Base-by-base conservation (phyloP, 2,888 invertebrate species). In the Euplagia quadripunctaria region DNA sequence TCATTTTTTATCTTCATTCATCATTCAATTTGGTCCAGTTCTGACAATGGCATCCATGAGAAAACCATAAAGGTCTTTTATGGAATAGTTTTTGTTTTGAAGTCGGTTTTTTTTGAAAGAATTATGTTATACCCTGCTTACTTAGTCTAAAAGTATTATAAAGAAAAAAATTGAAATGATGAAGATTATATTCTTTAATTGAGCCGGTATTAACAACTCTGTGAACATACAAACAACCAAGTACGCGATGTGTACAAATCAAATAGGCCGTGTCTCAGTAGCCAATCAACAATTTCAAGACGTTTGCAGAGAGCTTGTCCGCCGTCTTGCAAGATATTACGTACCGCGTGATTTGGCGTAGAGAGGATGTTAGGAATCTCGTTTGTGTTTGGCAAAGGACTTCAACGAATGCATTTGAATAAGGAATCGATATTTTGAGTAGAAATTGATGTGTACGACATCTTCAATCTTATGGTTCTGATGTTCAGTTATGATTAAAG, bases 251-350 rank as follows among this genome's bases (percentile, higher is more conserved):
- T 92, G 92, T 92, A 92, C 93, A 94, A 94, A 94, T 94, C 94
- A 94, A 94, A 93, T 88, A 91, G 91, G 89, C 91, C 86, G 88
- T 89, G 90, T 92, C 92, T 91, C 92, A 88, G 89, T 88, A 87
- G 88, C 88, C 92, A 93, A 94, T 94, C 94, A 94, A 93, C 93
- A 94, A 93, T 93, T 93, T 93, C 89, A 94, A 94, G 94, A 94
- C 91, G 93, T 93, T 94, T 93, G 94, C 90, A 75, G 82, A 82
- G 74, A 82, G 78, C 49, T 79, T 84, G 88, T 86, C 87, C 82
- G 85, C 84, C 73, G 82, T 83, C 82, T 83, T 76, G 73, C 73
- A 71, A 82, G 82, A 72, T 75, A 83, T 83, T 82, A 84, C 76
- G 68, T 80, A 64, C 79, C 70, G 72, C 46, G 66, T 66, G 71